Evolutionary conservation across 2,888 invertebrate genomes (phyloP), one percentile per base, ranked within the genome.

Genomic region (Lepetodrilus schrolli): DNA sequence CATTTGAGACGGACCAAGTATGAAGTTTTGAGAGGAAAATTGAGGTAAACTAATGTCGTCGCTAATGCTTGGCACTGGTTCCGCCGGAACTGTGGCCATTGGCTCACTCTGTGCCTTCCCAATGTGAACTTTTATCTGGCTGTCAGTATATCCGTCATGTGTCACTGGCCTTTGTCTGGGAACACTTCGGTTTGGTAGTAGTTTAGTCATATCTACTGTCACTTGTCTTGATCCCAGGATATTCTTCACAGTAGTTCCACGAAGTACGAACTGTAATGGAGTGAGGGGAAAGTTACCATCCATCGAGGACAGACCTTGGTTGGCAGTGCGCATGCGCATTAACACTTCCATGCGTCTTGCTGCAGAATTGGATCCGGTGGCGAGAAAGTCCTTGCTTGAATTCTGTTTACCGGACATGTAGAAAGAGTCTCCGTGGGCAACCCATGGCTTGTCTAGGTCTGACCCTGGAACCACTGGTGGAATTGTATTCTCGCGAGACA

Each of bases 251-350:
- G 74, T 68, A 30, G 70, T 76, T 13, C 76, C 76, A 4, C 66
- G 38, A n/a, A 76, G 69, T 7, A 76, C n/a, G 47, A 76, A 76
- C 66, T 74, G 74, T 23, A 70, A 72, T 20, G 58, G 23, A n/a
- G 70, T 43, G 2, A 70, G 70, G 10, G 20, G 38, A 5, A 43
- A 47, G 49, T 7, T 43, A 4, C 23, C 8, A 49, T 76, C 76
- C 50, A 70, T 69, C 49, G 58, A 66, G 49, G 72, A 72, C 2
- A 76, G 37, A 3, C 76, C 76, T 13, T 49, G 26, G 66, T 76
- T 74, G 34, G 76, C 76, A 20, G 72, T 23, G 49, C 74, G 74
- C 21, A 76, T 69, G 21, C 76, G 51, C 23, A 72, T 71, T 4
- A 76, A 43, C 34, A 65, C 43, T 48, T 74, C 74, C 30, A 72